Evolutionary conservation across 2,888 invertebrate genomes (phyloP), one percentile per base, ranked within the genome.

Genomic region (Diaprepes abbreviatus): DNA sequence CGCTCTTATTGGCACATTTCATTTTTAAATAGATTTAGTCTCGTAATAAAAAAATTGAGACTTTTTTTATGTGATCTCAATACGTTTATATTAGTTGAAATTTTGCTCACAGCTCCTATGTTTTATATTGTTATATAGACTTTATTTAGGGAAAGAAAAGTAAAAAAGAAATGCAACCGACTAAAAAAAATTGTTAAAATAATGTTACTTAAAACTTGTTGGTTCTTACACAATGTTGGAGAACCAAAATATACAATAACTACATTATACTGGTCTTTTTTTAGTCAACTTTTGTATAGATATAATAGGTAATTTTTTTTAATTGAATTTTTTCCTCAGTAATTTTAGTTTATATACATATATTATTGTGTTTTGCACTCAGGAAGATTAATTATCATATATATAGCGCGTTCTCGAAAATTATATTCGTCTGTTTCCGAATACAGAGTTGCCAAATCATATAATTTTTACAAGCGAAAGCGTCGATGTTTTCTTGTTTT

Each of bases 261-360:
- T n/a, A n/a, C n/a, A n/a, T n/a, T n/a, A 35, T 33, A 12, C 54
- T 62, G 33, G 52, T 62, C 52, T 62, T 62, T 62, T n/a, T 50
- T 50, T 67, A 67, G 67, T 62, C 55, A 67, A 62, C 60, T 62
- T 58, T 54, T 45, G 58, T 66, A 55, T 60, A 57, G 45, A 24
- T 52, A 43, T 19, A 9, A 45, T 62, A 67, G 54, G 19, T 62
- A 62, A 33, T 45, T 33, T 57, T 60, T 24, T 54, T 67, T 35
- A 54, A 55, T 31, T 28, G 48, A 43, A 48, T 33, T 60, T 40
- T 60, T 52, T 28, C 48, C 55, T 28, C 28, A 55, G 24, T 66
- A 62, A 16, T 54, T 67, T 54, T 67, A 67, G 59, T 45, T 31
- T 4, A n/a, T 59, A 31, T 35, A 52, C 14, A 28, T 28, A 50